Percentiles rank a stretch among this genome's conserved stretches.
phyloP scores from a whole-genome alignment of 2,888 invertebrate genomes.

The Hypselothyrea guttata region DNA sequence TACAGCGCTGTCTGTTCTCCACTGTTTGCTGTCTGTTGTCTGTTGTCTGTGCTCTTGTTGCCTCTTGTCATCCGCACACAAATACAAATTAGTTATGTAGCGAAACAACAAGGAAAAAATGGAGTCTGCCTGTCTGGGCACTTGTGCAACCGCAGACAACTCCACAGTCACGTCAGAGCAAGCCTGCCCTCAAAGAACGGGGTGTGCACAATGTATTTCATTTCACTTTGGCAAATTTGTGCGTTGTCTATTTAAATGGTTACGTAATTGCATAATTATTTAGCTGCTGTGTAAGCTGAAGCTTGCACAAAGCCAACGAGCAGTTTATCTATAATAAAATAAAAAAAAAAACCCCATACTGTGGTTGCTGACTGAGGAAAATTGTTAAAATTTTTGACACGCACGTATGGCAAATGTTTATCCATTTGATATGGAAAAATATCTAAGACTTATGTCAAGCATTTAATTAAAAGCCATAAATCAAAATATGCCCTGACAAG shows the following conservation, averaged over 20 bases:
- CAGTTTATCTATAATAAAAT: too few species aligned
- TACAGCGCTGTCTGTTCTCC: background rate
- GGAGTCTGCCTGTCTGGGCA: conserved; percentile 29
- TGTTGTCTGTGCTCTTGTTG: too few species aligned
- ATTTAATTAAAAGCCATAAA: conserved; percentile 71
- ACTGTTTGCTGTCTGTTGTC: background rate
- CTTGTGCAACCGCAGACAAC: conserved; percentile 66
- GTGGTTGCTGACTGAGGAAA: too few species aligned
- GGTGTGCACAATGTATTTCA: conserved; percentile 43
- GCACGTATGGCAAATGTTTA: conserved; percentile 25
- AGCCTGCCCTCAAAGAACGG: background rate
- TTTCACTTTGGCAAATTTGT: conserved; percentile 52
- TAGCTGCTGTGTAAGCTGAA: conserved; percentile 49
- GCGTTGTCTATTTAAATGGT: conserved; percentile 73
- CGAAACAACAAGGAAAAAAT: conserved; percentile 15
- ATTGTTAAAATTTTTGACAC: background rate
- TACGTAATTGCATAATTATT: conserved; percentile 75
- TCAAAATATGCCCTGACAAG: conserved; percentile 52
- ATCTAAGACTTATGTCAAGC: conserved; percentile 25
- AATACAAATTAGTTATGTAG: conserved; percentile 51
- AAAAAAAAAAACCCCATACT: too few species aligned
- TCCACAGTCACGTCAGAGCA: conserved; percentile 64
- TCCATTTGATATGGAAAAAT: conserved; percentile 30
- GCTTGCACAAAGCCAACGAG: conserved; percentile 18
- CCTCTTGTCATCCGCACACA: too few species aligned